Conservation (phyloP, 2,888 invertebrate genomes). For the Camponotus fellah region DNA sequence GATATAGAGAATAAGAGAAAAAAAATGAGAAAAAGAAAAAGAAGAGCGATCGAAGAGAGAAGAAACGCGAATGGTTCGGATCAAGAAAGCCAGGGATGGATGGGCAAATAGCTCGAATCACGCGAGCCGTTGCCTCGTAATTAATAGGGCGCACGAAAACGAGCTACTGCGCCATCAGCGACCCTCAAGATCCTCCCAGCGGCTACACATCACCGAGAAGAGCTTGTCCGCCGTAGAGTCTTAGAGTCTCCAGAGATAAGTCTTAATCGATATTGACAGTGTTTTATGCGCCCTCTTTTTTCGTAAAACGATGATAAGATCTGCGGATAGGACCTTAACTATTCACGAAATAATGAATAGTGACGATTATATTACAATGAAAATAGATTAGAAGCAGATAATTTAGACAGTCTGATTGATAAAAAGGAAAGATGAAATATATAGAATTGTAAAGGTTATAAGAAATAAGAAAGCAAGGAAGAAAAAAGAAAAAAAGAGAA, state of each 20-base stretch:
- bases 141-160: constrained; percentile 80
- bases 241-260: constrained; percentile 45
- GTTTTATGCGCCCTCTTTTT: constrained; percentile 50
- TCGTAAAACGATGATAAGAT: constrained; percentile 27
- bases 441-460: not conserved
- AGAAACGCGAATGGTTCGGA: constrained; percentile 59
- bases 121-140: constrained; percentile 81
- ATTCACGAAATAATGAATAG: constrained; percentile 10
- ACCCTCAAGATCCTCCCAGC: constrained; percentile 57
- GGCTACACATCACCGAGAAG: constrained; percentile 56
- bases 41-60: constrained; percentile 55
- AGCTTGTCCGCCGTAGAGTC: constrained; percentile 53
- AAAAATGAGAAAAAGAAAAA: constrained; percentile 24
- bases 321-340: constrained; percentile 9
- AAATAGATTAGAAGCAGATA: constrained; percentile 18
- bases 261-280: constrained; percentile 60
- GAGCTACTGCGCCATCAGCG: constrained; percentile 64
- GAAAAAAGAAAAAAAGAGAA: not conserved
- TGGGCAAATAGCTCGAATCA: constrained; percentile 80
- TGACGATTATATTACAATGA: not conserved
- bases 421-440: not conserved
- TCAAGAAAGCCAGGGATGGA: constrained; percentile 63
- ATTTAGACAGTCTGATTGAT: not conserved
- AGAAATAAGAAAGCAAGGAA: not conserved
- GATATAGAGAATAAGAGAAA: constrained; percentile 27